Conservation (phyloP, 1,140 invertebrate genomes). For the Drosophila melanogaster region DNA sequence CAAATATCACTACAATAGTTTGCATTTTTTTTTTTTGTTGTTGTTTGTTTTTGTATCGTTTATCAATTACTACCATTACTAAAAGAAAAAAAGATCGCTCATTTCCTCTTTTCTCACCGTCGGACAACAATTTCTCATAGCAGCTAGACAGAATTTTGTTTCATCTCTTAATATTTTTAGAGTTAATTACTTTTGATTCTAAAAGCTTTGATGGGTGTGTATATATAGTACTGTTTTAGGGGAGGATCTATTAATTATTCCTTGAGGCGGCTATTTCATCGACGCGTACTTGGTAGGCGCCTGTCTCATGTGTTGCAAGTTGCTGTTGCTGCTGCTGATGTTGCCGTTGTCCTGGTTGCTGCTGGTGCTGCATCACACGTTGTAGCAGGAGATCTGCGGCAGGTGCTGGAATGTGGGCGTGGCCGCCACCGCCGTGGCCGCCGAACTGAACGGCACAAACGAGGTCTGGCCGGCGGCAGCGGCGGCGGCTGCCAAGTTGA, state of each 20-base stretch:
- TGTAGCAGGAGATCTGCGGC: conserved; percentile 86
- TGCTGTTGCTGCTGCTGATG: conserved; percentile 39
- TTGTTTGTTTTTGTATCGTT: conserved; percentile 62
- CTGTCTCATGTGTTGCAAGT: conserved; percentile 60
- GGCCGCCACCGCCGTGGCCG: conserved; percentile 64
- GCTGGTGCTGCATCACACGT: conserved; percentile 85
- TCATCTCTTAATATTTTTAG: conserved; percentile 45
- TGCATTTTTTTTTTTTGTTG: conserved; percentile 83
- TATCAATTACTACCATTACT: conserved; percentile 73
- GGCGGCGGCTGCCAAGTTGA: conserved; percentile 66
- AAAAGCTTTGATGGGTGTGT: conserved; percentile 51
- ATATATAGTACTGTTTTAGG: conserved; percentile 49
- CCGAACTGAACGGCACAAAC: conserved; percentile 84
- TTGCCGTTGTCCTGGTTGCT: conserved; percentile 27
- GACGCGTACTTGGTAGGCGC: conserved; percentile 79
- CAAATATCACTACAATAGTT: conserved; percentile 84
- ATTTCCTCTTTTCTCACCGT: conserved; percentile 29
- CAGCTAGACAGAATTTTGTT: conserved; percentile 47
- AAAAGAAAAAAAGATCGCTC: conserved; percentile 64
- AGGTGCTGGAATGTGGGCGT: conserved; percentile 84
- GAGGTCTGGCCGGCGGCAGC: conserved; percentile 75
- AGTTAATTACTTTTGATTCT: conserved; percentile 56
- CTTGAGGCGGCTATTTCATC: conserved; percentile 57
- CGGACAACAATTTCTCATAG: conserved; percentile 47
- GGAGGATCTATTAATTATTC: conserved; percentile 47